A percentile compares a stretch with the other conserved stretches of the same genome.
Conservation (phyloP, 2,888 invertebrate species). For the Hemaris fuciformis region DNA sequence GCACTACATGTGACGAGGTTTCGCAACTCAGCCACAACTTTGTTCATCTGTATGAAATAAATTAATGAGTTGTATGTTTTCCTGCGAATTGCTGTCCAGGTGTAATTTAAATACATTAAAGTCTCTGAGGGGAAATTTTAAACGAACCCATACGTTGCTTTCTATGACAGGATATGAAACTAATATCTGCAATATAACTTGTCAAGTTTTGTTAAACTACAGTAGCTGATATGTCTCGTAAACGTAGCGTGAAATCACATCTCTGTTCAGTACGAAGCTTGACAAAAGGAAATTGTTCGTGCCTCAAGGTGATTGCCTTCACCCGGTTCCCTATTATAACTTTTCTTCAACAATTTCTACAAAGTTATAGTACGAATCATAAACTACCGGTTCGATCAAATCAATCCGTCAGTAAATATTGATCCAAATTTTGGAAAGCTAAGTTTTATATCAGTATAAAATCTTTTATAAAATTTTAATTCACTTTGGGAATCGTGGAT, state of each 20-base stretch:
- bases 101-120: neutral
- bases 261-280: conserved; percentile 46
- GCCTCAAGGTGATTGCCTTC: conserved; percentile 43
- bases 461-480: too few relatives aligned
- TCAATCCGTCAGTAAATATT: neutral
- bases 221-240: conserved; percentile 31
- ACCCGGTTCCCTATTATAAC: conserved; percentile 37
- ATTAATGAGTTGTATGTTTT: neutral
- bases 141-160: neutral
- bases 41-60: too few relatives aligned
- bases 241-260: conserved; percentile 56
- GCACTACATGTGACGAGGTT: too few relatives aligned
- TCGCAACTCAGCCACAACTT: too few relatives aligned
- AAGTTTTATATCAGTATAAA: too few relatives aligned
- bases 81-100: neutral
- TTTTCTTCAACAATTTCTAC: conserved; percentile 32
- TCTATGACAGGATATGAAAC: neutral
- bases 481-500: too few relatives aligned
- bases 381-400: neutral
- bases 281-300: conserved; percentile 52
- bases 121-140: neutral
- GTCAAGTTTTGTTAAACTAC: conserved; percentile 23
- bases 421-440: too few relatives aligned
- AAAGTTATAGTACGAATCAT: neutral
- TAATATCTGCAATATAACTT: conserved; percentile 20